Conservation (phyloP, 2,797 vertebrate species). For the Microhierax caerulescens region DNA sequence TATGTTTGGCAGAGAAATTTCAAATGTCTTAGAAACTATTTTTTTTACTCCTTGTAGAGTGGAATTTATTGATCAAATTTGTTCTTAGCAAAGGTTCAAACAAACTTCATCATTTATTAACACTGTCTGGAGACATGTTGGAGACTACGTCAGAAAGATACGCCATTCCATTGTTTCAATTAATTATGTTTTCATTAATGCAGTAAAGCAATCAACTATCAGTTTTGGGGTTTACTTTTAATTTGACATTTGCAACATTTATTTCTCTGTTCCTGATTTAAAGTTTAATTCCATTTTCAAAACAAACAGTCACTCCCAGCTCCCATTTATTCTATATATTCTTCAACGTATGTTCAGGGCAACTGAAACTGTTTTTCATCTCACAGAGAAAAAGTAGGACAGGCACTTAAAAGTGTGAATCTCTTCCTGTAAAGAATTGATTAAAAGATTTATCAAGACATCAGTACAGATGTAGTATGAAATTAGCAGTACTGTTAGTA, state of each 20-base stretch:
- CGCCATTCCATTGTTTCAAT: background rate
- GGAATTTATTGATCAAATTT: background rate
- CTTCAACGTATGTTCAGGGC: background rate
- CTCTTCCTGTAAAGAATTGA: background rate
- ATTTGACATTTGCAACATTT: background rate
- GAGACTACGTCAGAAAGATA: background rate
- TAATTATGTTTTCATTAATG: background rate
- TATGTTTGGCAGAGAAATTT: background rate
- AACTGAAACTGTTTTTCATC: background rate
- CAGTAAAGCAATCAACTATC: background rate
- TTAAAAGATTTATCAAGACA: background rate
- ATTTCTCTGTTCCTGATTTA: background rate
- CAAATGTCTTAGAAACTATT: background rate
- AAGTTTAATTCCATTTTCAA: background rate
- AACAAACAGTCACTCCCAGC: background rate
- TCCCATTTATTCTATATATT: background rate
- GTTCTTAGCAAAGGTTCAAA: background rate
- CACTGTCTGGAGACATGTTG: background rate
- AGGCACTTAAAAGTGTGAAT: background rate
- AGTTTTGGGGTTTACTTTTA: background rate
- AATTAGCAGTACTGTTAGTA: background rate
- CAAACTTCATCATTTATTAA: background rate
- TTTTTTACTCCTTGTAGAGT: background rate
- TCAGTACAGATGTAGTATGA: background rate
- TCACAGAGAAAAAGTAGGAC: background rate